Conservation (phyloP, 2,113 vertebrate genomes). For the Mus musculus region DNA sequence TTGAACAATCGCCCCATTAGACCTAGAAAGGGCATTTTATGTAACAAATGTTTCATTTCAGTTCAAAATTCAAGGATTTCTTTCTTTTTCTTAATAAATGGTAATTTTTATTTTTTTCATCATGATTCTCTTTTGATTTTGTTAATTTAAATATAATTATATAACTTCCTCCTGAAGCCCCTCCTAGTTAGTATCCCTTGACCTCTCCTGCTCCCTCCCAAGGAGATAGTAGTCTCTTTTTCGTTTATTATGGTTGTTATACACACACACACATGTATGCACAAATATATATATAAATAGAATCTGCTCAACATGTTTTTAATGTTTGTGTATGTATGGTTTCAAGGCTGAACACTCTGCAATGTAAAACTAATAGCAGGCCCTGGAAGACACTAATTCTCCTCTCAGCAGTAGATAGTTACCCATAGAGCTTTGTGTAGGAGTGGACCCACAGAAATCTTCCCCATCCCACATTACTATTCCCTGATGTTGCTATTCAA, state of each 20-base stretch:
- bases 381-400: background rate
- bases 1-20: background rate
- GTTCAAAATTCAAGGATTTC: background rate
- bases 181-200: background rate
- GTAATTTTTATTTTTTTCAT: background rate
- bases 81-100: background rate
- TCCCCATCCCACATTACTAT: background rate
- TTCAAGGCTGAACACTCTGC: background rate
- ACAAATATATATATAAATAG: background rate
- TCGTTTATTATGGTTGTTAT: background rate
- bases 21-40: background rate
- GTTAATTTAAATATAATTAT: background rate
- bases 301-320: background rate
- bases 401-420: background rate
- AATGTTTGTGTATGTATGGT: background rate
- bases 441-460: background rate
- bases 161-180: background rate
- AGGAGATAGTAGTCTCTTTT: background rate
- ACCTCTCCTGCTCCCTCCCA: background rate
- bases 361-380: background rate
- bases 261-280: background rate
- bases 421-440: background rate
- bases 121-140: background rate
- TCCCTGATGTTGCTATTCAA: background rate
- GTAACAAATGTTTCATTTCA: background rate